Evolutionary conservation across 2,888 invertebrate species (phyloP).

Genomic region (Rutpela maculata): DNA sequence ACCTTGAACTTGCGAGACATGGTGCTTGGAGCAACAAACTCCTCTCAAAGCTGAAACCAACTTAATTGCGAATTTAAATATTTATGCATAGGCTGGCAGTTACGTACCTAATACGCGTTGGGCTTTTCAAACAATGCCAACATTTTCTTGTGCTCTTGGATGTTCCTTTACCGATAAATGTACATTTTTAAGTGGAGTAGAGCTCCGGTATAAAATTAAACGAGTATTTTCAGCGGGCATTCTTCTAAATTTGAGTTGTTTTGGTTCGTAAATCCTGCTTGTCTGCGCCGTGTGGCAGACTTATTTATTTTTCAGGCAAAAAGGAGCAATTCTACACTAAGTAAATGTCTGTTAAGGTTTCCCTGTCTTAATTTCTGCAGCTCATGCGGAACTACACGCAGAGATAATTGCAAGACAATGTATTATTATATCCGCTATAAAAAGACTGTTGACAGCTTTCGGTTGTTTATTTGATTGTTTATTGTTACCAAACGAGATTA

Average conservation of each 20-base stretch:
- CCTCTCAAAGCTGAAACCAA: conserved; percentile 38
- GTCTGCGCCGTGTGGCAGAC: conserved; percentile 2
- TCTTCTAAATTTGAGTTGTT: conserved; percentile 7
- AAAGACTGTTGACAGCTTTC: neutral
- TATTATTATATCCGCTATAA: neutral
- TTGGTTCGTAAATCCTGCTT: neutral
- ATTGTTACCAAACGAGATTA: neutral
- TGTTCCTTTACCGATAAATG: conserved; percentile 2
- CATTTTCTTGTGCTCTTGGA: neutral
- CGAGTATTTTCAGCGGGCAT: neutral
- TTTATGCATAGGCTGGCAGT: conserved; percentile 29
- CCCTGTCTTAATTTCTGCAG: neutral
- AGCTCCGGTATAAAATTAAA: neutral
- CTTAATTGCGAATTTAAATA: conserved; percentile 46
- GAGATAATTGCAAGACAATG: neutral
- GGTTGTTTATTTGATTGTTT: neutral
- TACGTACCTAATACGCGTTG: conserved; percentile 25
- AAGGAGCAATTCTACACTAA: neutral
- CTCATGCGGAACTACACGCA: neutral
- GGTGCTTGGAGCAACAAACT: conserved; percentile 55
- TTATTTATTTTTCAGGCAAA: conserved; percentile 7
- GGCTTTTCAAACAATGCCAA: conserved; percentile 32
- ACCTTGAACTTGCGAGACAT: conserved; percentile 58
- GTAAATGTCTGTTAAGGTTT: neutral
- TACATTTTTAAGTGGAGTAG: neutral